Base-by-base conservation (phyloP, 2,888 invertebrate genomes). In the Leptinotarsa haldemani region DNA sequence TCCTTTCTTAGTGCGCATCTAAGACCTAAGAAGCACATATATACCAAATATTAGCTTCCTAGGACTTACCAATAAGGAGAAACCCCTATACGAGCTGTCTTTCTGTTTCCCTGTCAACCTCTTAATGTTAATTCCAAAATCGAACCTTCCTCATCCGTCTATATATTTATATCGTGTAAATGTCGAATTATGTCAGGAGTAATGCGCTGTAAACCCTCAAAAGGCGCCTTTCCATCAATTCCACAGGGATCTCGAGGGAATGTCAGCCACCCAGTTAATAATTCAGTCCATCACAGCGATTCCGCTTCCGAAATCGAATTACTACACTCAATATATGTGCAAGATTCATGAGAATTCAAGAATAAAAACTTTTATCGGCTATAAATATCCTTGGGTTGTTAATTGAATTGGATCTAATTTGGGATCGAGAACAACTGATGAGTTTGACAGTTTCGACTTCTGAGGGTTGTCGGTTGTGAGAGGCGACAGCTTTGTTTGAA, bases 141-240 rank as follows among this genome's bases (percentile, higher is more conserved):
- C 56, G 20, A 56, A 56, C 20, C 56, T 20, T 7, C 22, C 56
- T 12, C 56, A 56, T 22, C 56, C 15, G 22, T 13, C 20, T 56
- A 15, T 56, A 20, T 56, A 56, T 56, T 56, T 56, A 56, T 22
- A 56, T 22, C 15, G 56, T 56, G 56, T 13, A 56, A 56, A 56
- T 56, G 20, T 56, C 56, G 22, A 56, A 56, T 22, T 56, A 56
- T 56, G 56, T 22, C 22, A 13, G 4, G 56, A 18, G 56, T 16
- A 56, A 22, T 56, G 56, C 12, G 20, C 56, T 20, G 22, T 22
- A 15, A 22, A 56, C 56, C 7, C 56, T 56, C 20, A 56, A 56
- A 22, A 56, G 56, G 22, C 56, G 56, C 56, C 22, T 30, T 56
- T 56, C 22, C 56, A 22, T 56, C 22, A 15, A 56, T 56, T 22